These are phyloP conservation scores for Colaptes auratus DNA, from an alignment of 2,113 vertebrate genomes.

Conservation along the genomic window DNA sequence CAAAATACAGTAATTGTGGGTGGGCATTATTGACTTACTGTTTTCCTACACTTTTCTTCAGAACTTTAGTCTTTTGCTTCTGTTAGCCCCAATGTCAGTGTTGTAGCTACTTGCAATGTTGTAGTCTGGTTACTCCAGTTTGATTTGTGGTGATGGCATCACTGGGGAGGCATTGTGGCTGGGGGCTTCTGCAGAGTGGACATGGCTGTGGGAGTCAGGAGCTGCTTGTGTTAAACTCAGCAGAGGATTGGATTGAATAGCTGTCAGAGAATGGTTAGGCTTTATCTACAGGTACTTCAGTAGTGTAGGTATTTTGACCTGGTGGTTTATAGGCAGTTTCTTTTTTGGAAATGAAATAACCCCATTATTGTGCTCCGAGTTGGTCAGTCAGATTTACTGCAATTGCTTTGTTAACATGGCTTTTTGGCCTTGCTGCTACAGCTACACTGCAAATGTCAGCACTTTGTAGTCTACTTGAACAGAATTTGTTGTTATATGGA, in stretches of 20 bases:
- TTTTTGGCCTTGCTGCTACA: background rate
- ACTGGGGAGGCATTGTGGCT: background rate
- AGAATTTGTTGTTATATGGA: background rate
- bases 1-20: background rate
- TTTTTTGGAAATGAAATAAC: background rate
- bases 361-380: accelerated
- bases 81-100: background rate
- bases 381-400: background rate
- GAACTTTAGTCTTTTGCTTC: background rate
- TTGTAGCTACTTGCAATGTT: background rate
- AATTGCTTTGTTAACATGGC: background rate
- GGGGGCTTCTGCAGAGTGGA: background rate
- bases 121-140: background rate
- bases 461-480: background rate
- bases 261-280: background rate
- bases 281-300: background rate
- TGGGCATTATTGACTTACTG: background rate
- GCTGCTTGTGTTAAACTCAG: background rate
- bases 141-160: background rate
- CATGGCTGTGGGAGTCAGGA: background rate
- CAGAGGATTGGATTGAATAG: background rate
- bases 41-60: background rate
- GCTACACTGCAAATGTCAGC: background rate
- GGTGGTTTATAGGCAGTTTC: background rate
- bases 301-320: background rate